A percentile compares a stretch with the other conserved stretches of the same genome.
phyloP scores from a whole-genome alignment of 2,888 invertebrate species.

The Drosophila mayaguana region DNA sequence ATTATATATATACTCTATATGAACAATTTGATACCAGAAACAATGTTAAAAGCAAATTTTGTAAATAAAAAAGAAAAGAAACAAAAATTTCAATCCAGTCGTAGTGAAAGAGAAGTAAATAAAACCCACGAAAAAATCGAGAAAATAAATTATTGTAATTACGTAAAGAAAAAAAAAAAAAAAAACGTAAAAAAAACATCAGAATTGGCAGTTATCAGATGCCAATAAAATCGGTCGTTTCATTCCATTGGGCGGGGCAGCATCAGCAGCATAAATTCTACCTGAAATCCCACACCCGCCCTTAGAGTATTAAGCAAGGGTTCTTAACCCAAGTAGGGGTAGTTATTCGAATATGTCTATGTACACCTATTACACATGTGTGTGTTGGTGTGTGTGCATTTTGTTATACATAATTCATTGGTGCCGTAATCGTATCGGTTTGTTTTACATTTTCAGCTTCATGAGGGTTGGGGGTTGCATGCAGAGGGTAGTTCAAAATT shows the following conservation, averaged over 20 bases:
- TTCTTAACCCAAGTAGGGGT: slow-evolving; percentile 46
- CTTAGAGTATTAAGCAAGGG: slow-evolving; percentile 3
- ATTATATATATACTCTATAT: slow-evolving; percentile 25
- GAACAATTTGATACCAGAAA: slow-evolving; percentile 59
- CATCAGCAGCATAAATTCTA: slow-evolving; percentile 3
- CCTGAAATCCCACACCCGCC: background rate
- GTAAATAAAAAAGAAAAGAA: slow-evolving; percentile 59
- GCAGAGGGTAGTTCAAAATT: slow-evolving; percentile 39
- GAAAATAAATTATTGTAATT: slow-evolving; percentile 74
- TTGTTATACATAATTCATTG: slow-evolving; percentile 62
- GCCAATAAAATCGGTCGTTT: slow-evolving; percentile 56
- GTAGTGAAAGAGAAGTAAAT: slow-evolving; percentile 54
- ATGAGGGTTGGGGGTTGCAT: slow-evolving; percentile 33
- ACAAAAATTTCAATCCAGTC: slow-evolving; percentile 45
- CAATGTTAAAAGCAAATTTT: slow-evolving; percentile 62
- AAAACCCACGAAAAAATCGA: slow-evolving; percentile 43
- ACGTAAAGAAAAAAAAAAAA: slow-evolving; percentile 35
- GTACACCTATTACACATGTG: background rate
- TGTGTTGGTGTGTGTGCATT: background rate
- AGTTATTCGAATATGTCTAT: slow-evolving; percentile 32
- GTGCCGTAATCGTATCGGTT: slow-evolving; percentile 42
- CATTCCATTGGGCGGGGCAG: slow-evolving; percentile 38
- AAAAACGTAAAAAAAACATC: slow-evolving; percentile 4
- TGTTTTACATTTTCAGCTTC: slow-evolving; percentile 1
- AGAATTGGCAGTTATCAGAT: slow-evolving; percentile 62